phyloP scores from a whole-genome alignment of 2,113 vertebrate species.

The Cebidichthys violaceus region DNA sequence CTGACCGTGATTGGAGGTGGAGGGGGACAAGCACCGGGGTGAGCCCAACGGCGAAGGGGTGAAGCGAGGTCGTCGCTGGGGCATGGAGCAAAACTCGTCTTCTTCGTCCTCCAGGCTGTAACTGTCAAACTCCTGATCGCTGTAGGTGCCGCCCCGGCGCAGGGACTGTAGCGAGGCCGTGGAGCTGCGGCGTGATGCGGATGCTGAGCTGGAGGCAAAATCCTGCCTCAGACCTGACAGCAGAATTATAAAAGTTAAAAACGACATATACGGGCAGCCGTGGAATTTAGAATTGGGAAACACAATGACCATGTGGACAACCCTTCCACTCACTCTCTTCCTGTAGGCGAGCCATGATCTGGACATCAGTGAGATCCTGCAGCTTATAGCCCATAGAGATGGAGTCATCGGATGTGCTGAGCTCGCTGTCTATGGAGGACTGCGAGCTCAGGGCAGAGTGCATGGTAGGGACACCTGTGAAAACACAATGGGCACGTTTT shows the following conservation, averaged over 20 bases:
- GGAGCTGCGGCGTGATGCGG: slow-evolving; percentile 90
- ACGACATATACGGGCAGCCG: not conserved
- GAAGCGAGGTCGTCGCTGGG: slow-evolving; percentile 84
- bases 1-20: slow-evolving; percentile 80
- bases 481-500: slow-evolving; percentile 1
- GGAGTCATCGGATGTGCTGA: slow-evolving; percentile 93
- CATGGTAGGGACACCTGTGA: slow-evolving; percentile 84
- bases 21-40: slow-evolving; percentile 90
- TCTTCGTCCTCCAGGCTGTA: slow-evolving; percentile 93
- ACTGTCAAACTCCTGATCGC: slow-evolving; percentile 92
- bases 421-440: slow-evolving; percentile 92
- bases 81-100: slow-evolving; percentile 83
- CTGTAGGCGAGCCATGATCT: slow-evolving; percentile 94
- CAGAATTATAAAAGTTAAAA: slow-evolving; percentile 18
- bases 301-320: not conserved
- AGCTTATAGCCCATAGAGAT: slow-evolving; percentile 96
- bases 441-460: slow-evolving; percentile 92
- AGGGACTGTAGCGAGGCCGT: slow-evolving; percentile 90
- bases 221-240: slow-evolving; percentile 90
- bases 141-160: slow-evolving; percentile 89
- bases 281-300: not conserved
- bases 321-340: slow-evolving; percentile 88
- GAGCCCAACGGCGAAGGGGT: slow-evolving; percentile 90
- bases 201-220: slow-evolving; percentile 90
- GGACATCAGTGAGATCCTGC: slow-evolving; percentile 94